These are phyloP conservation scores for Eupristina koningsbergeri DNA, from an alignment of 1,140 invertebrate species.

Conservation along the genomic window DNA sequence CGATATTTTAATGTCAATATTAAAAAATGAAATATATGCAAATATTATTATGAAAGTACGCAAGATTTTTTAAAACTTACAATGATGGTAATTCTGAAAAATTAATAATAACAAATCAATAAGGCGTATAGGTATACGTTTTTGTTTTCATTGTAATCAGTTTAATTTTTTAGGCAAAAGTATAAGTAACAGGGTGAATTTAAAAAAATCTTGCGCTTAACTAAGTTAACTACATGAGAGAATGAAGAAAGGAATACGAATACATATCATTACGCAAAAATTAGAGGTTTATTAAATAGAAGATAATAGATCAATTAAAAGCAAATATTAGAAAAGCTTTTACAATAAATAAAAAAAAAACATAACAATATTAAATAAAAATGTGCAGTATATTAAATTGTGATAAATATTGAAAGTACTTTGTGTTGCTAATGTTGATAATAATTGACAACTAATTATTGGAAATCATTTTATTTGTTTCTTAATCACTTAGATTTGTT, in stretches of 20 bases:
- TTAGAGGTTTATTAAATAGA: slow-evolving; percentile 21
- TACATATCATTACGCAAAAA: slow-evolving; percentile 23
- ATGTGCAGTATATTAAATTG: slow-evolving; percentile 38
- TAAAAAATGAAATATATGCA: background rate
- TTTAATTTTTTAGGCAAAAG: slow-evolving; percentile 10
- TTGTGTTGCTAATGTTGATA: slow-evolving; percentile 42
- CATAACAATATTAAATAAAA: slow-evolving; percentile 38
- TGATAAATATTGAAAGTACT: slow-evolving; percentile 34
- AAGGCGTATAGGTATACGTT: background rate
- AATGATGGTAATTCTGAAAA: no score
- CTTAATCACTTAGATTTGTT: background rate
- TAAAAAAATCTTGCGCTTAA: slow-evolving; percentile 24
- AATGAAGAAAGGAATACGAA: background rate
- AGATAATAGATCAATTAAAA: slow-evolving; percentile 32
- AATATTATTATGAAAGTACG: background rate
- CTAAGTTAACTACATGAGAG: background rate
- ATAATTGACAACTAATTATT: background rate
- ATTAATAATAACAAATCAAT: background rate
- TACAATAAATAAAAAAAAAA: slow-evolving; percentile 36
- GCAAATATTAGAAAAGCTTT: slow-evolving; percentile 32
- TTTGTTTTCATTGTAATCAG: background rate
- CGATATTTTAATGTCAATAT: slow-evolving; percentile 35
- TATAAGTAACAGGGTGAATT: background rate
- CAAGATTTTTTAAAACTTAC: slow-evolving; percentile 34
- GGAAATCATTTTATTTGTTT: background rate